These are phyloP conservation scores for Pseudochirops corinnae DNA, from an alignment of 2,797 vertebrate genomes.

Conservation along the genomic window DNA sequence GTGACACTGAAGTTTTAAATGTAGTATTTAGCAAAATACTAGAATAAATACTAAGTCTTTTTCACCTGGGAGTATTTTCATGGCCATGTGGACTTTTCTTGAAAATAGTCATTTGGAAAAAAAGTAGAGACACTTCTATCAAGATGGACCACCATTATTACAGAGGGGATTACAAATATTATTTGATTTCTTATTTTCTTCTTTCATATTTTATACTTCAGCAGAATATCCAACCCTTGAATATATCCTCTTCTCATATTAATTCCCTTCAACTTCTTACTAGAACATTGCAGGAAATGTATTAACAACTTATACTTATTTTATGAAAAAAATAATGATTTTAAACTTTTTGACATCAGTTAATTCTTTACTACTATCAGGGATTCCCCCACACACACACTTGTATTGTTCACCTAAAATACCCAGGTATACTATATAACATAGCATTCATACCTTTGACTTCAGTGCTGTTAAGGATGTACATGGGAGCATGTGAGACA, in stretches of 20 bases:
- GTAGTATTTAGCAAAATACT: neutral
- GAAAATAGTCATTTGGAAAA: neutral
- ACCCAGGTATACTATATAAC: neutral
- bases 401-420: neutral
- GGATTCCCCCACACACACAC: neutral
- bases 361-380: neutral
- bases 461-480: neutral
- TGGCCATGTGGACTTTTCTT: neutral
- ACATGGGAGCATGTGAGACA: neutral
- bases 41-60: neutral
- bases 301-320: slow-evolving; percentile 21
- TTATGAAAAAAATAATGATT: slow-evolving; percentile 19
- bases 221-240: slow-evolving; percentile 22
- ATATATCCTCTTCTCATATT: slow-evolving; percentile 22
- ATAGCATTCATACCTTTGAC: neutral
- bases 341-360: slow-evolving; percentile 18
- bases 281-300: neutral
- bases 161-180: neutral
- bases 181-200: neutral
- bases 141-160: neutral
- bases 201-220: slow-evolving; percentile 12
- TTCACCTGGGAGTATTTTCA: neutral
- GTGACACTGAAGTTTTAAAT: neutral
- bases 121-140: neutral
- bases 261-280: slow-evolving; percentile 34